phyloP scores from a whole-genome alignment of 2,113 vertebrate species.

The Clarias macrocephalus region DNA sequence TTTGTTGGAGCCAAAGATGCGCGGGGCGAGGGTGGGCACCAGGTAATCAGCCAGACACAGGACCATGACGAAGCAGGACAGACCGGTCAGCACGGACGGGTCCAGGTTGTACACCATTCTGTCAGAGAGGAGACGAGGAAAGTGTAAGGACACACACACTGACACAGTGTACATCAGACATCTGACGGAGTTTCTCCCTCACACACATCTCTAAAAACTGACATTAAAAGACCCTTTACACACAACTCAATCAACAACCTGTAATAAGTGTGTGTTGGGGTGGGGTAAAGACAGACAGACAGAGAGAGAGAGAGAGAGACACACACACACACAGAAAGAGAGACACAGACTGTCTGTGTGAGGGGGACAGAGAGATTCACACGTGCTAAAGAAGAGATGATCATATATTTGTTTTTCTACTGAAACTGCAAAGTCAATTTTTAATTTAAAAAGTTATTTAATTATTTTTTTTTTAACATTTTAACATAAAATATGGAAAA shows the following conservation, averaged over 20 bases:
- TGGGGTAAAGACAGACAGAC: too few species aligned
- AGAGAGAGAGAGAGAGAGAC: not conserved
- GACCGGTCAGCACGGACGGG: constrained; percentile 92
- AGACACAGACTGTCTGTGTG: not conserved
- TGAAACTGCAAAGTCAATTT: too few species aligned
- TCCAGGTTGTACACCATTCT: constrained; percentile 94
- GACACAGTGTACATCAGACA: too few species aligned
- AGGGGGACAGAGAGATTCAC: not conserved
- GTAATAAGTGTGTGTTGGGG: too few species aligned
- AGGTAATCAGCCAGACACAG: constrained; percentile 95
- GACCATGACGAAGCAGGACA: constrained; percentile 92
- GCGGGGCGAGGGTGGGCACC: constrained; percentile 90
- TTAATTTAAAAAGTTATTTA: too few species aligned
- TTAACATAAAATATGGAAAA: too few species aligned
- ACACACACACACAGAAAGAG: too few species aligned
- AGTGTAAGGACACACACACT: not conserved
- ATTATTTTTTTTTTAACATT: too few species aligned
- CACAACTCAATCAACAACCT: too few species aligned
- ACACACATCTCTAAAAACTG: not conserved
- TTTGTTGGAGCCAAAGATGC: constrained; percentile 94
- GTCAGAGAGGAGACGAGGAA: constrained; percentile 42
- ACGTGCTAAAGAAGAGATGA: too few species aligned
- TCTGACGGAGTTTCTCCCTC: not conserved
- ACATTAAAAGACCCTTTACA: not conserved
- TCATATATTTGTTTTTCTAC: too few species aligned